Conservation (phyloP, 2,113 vertebrate genomes). For the Lynx canadensis region DNA sequence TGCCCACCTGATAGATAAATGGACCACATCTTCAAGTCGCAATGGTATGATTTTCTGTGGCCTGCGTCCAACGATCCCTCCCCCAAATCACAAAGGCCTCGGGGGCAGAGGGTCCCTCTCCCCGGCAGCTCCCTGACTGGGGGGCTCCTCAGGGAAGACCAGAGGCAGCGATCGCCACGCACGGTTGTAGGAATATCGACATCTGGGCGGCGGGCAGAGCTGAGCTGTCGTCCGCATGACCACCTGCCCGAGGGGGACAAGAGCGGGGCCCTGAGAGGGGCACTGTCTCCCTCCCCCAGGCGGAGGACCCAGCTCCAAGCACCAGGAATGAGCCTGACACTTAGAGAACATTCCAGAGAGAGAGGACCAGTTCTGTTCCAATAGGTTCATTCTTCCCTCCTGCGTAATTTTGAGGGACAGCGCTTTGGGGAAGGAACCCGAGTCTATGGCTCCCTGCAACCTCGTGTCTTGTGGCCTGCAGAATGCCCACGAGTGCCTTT, state of each 20-base stretch:
- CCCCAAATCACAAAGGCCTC: neutral
- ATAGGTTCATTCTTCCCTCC: neutral
- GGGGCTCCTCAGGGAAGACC: neutral
- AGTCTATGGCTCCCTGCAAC: neutral
- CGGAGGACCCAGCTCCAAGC: neutral
- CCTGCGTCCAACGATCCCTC: neutral
- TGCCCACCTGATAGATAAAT: neutral
- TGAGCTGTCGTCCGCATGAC: neutral
- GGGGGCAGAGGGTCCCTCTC: rapidly evolving
- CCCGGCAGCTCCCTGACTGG: neutral
- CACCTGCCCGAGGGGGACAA: neutral
- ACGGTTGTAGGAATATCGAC: neutral
- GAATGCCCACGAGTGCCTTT: rapidly evolving
- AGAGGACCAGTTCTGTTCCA: neutral
- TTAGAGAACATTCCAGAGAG: neutral
- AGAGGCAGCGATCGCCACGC: neutral
- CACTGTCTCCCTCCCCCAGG: neutral
- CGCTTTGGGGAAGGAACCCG: neutral
- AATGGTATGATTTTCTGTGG: neutral
- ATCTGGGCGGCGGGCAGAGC: neutral
- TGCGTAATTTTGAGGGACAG: neutral
- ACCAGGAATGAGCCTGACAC: neutral
- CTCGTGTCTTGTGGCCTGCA: rapidly evolving
- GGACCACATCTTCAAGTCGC: too few species aligned
- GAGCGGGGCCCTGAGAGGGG: neutral